Evolutionary conservation across 2,797 vertebrate genomes (phyloP).

Genomic region (Brachymystax lenok): DNA sequence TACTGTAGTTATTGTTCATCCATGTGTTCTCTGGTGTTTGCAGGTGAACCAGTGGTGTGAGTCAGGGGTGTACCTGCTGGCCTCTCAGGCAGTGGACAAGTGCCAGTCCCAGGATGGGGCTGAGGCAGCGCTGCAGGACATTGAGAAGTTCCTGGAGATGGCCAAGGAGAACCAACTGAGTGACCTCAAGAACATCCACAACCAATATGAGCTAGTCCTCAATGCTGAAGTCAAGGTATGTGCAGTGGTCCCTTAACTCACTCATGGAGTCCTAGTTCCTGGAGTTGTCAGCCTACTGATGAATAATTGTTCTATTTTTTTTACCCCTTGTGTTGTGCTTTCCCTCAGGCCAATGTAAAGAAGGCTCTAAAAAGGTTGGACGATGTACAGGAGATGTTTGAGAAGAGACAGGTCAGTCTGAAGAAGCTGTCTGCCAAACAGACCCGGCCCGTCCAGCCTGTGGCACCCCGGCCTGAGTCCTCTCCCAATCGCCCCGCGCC

Average conservation of each 20-base stretch:
- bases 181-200: conserved; percentile 85
- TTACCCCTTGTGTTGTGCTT: neutral
- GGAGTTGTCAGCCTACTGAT: neutral
- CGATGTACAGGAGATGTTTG: conserved; percentile 93
- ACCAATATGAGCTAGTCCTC: conserved; percentile 87
- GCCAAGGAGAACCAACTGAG: conserved; percentile 83
- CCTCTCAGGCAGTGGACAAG: conserved; percentile 94
- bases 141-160: conserved; percentile 83
- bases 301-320: neutral
- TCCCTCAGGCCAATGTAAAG: conserved; percentile 78
- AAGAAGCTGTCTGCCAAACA: conserved; percentile 93
- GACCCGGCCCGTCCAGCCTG: conserved; percentile 89
- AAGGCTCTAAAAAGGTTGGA: conserved; percentile 84
- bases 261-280: neutral
- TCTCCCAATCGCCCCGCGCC: conserved; percentile 87
- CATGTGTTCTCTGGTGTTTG: conserved; percentile 7
- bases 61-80: conserved; percentile 91
- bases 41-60: conserved; percentile 96
- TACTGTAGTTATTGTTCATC: neutral
- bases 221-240: conserved; percentile 85
- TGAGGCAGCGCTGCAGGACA: conserved; percentile 87
- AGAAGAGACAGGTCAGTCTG: conserved; percentile 88
- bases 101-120: conserved; percentile 96
- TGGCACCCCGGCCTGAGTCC: conserved; percentile 91
- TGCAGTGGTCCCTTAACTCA: neutral